Percentiles rank a stretch among this genome's conserved stretches.
Conservation (phyloP, 2,888 invertebrate species). For the Lottia scabra region DNA sequence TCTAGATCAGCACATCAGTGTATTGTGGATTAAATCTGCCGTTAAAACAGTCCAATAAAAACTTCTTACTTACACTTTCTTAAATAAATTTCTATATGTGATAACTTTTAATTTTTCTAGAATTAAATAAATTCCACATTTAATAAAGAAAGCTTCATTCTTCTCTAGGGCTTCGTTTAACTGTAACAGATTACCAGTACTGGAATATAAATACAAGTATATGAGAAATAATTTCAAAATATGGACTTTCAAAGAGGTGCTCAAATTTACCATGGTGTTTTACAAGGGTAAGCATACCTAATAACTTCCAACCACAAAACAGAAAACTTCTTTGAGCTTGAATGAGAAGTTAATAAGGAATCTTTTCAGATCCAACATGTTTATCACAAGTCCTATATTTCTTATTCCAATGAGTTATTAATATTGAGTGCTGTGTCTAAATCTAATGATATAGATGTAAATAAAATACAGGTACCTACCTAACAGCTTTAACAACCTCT, state of each 20-base stretch:
- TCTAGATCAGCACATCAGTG: too few species aligned
- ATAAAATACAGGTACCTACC: too few species aligned
- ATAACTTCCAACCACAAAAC: too few species aligned
- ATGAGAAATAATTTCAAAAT: too few species aligned
- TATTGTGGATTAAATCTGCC: too few species aligned
- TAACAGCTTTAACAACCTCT: constrained; percentile 88
- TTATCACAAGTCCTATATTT: background rate
- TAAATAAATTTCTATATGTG: constrained; percentile 95
- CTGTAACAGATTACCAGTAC: constrained; percentile 85
- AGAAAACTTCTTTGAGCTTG: too few species aligned
- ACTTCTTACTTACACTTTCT: constrained; percentile 79
- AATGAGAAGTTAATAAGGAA: too few species aligned
- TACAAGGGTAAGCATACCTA: too few species aligned
- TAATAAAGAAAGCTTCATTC: constrained; percentile 93
- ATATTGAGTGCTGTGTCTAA: background rate
- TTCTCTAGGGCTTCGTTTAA: constrained; percentile 87
- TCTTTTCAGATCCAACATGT: too few species aligned
- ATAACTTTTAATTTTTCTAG: constrained; percentile 95
- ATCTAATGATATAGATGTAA: background rate
- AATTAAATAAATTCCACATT: constrained; percentile 96
- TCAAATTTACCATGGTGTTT: too few species aligned
- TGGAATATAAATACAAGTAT: constrained; percentile 43
- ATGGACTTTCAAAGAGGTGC: too few species aligned
- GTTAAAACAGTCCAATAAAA: background rate
- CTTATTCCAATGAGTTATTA: background rate